Base-by-base conservation (phyloP, 2,797 vertebrate species). In the Phyllotis vaccarum region DNA sequence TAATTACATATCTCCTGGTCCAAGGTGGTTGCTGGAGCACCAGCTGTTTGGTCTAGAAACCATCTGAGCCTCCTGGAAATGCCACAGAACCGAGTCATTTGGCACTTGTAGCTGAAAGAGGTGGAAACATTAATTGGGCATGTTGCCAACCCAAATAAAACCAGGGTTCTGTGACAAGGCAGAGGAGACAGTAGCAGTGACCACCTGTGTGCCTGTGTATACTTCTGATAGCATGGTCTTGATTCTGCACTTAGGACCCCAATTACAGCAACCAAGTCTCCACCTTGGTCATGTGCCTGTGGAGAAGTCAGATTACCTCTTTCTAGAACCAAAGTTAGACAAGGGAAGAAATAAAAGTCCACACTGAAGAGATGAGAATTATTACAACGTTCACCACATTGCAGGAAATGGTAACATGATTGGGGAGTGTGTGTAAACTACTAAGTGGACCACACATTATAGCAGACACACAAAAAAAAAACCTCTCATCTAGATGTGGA, bases 61-160 rank as follows among this genome's bases (percentile, higher is more conserved):
- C 52, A 52, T 52, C 52, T 40, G 70, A 89, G 86, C 85, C 22
- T 14, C 90, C 87, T 87, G 72, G 58, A 95, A 78, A 92, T 24
- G 49, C 54, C 52, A 70, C 7, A 86, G 24, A 81, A 91, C 52
- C 46, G 64, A 89, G 60, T 96, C 74, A 75, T 2, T 70, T 3
- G 24, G 62, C 70, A 83, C 43, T 80, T 19, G 60, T 49, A 75
- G 37, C 82, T 89, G 10, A 40, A 68, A 31, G 40, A 92, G 56
- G 75, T 60, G 29, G 43, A 89, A 70, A 37, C 43, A 14, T 93
- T 75, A 91, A 89, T 37, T n/a, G 31, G 40, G 86, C 43, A 27
- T 9, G 49, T 12, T 66, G 54, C 49, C 22, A 68, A 31, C 10
- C 22, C 87, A 86, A 79, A 40, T 76, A 56, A 87, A 91, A 62